These are phyloP conservation scores for Adelosebastes latens DNA, from an alignment of 2,797 vertebrate species.

Conservation along the genomic window DNA sequence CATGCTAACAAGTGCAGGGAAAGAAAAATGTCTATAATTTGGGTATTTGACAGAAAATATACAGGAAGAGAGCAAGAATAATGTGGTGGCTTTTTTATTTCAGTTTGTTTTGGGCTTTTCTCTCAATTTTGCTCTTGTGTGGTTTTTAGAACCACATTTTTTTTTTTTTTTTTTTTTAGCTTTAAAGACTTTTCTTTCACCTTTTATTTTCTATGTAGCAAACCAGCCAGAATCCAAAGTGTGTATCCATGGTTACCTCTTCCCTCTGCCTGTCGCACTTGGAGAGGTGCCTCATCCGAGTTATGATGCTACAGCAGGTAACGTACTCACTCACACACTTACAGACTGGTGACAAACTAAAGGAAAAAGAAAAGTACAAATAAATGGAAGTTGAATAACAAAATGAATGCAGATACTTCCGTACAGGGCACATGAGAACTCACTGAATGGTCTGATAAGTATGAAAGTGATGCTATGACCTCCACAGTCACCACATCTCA, in stretches of 20 bases:
- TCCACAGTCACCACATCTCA: background rate
- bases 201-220: slow-evolving; percentile 67
- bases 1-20: slow-evolving; percentile 11
- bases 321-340: background rate
- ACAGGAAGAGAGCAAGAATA: background rate
- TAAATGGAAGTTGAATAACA: background rate
- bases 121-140: background rate
- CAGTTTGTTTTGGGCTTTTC: background rate
- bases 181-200: background rate
- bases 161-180: background rate
- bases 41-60: slow-evolving; percentile 28
- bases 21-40: slow-evolving; percentile 28
- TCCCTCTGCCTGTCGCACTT: slow-evolving; percentile 87
- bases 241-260: slow-evolving; percentile 90
- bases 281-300: slow-evolving; percentile 87
- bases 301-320: slow-evolving; percentile 89
- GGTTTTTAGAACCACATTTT: background rate
- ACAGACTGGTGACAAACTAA: background rate
- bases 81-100: slow-evolving; percentile 2
- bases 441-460: background rate
- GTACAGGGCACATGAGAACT: background rate
- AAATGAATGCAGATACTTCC: background rate
- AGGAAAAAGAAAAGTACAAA: too few species aligned
- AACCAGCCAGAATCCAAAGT: slow-evolving; percentile 87
- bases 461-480: background rate